Percentiles rank a stretch among this genome's conserved stretches.
Evolutionary conservation across 2,113 vertebrate genomes (phyloP).

Genomic region (Vicugna pacos): DNA sequence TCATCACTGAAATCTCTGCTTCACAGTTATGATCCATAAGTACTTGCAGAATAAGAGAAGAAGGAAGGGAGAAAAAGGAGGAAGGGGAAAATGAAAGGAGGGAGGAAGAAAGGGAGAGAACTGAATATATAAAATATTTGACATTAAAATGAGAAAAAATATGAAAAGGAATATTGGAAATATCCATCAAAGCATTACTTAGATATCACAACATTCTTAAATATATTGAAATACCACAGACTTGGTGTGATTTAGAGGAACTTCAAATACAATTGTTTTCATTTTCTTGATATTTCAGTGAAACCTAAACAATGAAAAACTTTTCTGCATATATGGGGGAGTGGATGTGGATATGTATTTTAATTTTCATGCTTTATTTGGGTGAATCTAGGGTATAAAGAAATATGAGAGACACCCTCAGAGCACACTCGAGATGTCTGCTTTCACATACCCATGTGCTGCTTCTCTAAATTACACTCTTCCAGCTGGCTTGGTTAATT

Average conservation of each 20-base stretch:
- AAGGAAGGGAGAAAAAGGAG: neutral
- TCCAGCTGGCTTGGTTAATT: constrained; percentile 78
- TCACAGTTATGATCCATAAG: neutral
- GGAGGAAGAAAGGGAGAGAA: neutral
- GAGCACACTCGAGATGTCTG: constrained; percentile 72
- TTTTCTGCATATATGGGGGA: neutral
- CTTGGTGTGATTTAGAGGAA: neutral
- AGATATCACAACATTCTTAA: neutral
- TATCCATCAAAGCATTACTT: constrained; percentile 23
- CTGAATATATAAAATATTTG: neutral
- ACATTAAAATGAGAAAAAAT: neutral
- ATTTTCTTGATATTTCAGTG: constrained; percentile 57
- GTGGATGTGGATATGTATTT: neutral
- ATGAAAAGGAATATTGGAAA: neutral
- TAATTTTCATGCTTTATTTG: constrained; percentile 63
- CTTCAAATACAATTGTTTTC: neutral
- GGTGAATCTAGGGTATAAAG: constrained; percentile 35
- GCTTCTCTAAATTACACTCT: constrained; percentile 63
- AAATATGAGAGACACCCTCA: constrained; percentile 47
- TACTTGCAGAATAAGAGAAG: neutral
- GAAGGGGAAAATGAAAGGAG: no score
- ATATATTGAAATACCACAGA: constrained; percentile 11
- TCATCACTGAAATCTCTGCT: neutral
- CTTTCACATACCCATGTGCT: constrained; percentile 65
- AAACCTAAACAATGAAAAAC: neutral